Conservation (phyloP, 2,888 invertebrate species). For the Gonocerus acuteangulatus region DNA sequence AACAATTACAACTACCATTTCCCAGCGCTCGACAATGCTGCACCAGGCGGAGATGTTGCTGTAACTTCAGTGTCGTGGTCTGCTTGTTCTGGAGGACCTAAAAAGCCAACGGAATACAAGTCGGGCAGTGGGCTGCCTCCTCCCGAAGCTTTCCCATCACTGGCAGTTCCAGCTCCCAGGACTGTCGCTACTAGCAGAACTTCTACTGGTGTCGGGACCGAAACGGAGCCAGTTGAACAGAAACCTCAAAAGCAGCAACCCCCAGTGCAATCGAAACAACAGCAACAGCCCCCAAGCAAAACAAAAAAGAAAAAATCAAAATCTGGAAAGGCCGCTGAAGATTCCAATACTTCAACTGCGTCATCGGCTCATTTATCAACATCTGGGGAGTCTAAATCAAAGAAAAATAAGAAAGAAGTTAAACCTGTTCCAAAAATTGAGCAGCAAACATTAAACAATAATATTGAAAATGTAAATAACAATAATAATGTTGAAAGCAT, state of each 20-base stretch:
- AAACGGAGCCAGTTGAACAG: conserved; percentile 1
- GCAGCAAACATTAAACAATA: conserved; percentile 40
- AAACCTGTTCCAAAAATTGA: conserved; percentile 37
- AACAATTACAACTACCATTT: conserved; percentile 32
- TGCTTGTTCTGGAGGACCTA: background rate
- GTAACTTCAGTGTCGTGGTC: conserved; percentile 14
- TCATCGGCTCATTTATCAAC: background rate
- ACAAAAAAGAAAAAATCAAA: conserved; percentile 22
- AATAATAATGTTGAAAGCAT: conserved; percentile 23
- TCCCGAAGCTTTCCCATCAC: conserved; percentile 6
- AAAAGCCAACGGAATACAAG: background rate
- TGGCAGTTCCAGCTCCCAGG: conserved; percentile 23
- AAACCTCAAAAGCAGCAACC: background rate
- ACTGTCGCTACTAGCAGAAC: background rate
- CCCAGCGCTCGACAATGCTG: conserved; percentile 30
- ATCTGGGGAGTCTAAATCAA: conserved; percentile 20
- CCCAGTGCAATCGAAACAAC: background rate
- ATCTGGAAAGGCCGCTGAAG: conserved; percentile 1
- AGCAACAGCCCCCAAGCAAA: background rate
- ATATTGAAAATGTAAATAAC: conserved; percentile 13
- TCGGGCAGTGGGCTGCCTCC: background rate
- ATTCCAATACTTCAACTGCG: background rate
- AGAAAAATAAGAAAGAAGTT: conserved; percentile 26
- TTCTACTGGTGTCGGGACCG: conserved; percentile 12
- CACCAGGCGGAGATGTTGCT: conserved; percentile 8